phyloP scores from a whole-genome alignment of 2,888 invertebrate genomes.

The Amphipoea oculea region DNA sequence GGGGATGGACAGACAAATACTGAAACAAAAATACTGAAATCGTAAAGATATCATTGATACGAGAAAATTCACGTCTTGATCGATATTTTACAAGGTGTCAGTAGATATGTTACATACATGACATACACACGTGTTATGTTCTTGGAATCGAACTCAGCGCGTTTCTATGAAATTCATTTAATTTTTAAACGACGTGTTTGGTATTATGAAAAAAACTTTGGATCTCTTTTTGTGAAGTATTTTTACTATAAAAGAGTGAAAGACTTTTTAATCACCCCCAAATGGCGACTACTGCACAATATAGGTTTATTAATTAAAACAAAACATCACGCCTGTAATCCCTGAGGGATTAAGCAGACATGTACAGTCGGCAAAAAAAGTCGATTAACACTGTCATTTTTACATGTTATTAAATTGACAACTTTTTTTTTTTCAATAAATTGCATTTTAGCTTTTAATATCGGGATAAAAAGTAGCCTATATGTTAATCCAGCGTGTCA shows the following conservation, averaged over 20 bases:
- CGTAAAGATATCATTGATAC: background rate
- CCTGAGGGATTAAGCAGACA: no score
- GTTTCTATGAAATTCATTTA: background rate
- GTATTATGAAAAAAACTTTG: background rate
- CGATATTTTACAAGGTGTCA: background rate
- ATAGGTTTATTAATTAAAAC: background rate
- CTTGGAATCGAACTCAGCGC: background rate
- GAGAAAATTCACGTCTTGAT: background rate
- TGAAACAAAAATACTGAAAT: no score
- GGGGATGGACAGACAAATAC: no score
- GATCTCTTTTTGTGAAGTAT: background rate
- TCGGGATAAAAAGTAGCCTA: no score
- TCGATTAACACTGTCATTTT: no score
- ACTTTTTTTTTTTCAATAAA: no score
- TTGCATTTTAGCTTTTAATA: no score
- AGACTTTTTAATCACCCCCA: background rate
- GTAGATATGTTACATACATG: background rate
- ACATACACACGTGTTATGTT: background rate
- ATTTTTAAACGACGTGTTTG: conserved; percentile 4
- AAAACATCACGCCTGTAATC: no score
- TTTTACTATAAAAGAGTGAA: no score
- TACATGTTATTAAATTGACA: no score
- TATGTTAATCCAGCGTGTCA: no score
- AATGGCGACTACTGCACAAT: background rate
- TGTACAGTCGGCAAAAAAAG: no score